A percentile compares a stretch with the other conserved stretches of the same genome.
These are phyloP conservation scores for Melikaiella ostensackeni DNA, from an alignment of 2,888 invertebrate species.

Conservation along the genomic window DNA sequence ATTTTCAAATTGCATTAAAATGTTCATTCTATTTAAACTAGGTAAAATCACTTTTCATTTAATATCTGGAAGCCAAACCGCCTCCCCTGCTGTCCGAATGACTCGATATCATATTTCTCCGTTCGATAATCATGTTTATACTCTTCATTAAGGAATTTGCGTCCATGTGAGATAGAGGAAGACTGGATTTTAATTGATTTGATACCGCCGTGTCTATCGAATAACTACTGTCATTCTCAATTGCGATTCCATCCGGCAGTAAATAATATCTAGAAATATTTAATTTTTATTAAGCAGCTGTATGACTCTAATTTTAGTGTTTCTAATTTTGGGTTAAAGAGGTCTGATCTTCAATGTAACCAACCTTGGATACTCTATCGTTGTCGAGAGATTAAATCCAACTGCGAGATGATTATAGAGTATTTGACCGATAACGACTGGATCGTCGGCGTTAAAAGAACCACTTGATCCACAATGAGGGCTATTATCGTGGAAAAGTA, in stretches of 20 bases:
- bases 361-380: slow-evolving; percentile 80
- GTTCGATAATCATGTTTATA: slow-evolving; percentile 84
- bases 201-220: slow-evolving; percentile 61
- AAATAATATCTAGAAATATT: slow-evolving; percentile 66
- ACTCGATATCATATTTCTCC: slow-evolving; percentile 82
- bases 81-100: slow-evolving; percentile 87
- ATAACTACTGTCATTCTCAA: slow-evolving; percentile 67
- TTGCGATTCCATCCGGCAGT: slow-evolving; percentile 64
- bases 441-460: slow-evolving; percentile 79
- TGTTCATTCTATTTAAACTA: not conserved
- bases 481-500: slow-evolving; percentile 64
- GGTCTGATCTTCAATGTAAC: slow-evolving; percentile 55
- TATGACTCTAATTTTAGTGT: not conserved
- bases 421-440: slow-evolving; percentile 78
- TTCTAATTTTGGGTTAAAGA: not conserved
- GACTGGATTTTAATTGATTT: slow-evolving; percentile 55
- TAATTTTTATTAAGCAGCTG: slow-evolving; percentile 8
- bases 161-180: slow-evolving; percentile 57
- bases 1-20: not conserved
- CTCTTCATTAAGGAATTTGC: slow-evolving; percentile 74
- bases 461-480: slow-evolving; percentile 79
- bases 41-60: slow-evolving; percentile 39
- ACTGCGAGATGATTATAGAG: slow-evolving; percentile 77
- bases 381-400: slow-evolving; percentile 76
- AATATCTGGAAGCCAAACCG: slow-evolving; percentile 83